Evolutionary conservation across 1,140 invertebrate species (phyloP).

Genomic region (Cataglyphis hispanica): DNA sequence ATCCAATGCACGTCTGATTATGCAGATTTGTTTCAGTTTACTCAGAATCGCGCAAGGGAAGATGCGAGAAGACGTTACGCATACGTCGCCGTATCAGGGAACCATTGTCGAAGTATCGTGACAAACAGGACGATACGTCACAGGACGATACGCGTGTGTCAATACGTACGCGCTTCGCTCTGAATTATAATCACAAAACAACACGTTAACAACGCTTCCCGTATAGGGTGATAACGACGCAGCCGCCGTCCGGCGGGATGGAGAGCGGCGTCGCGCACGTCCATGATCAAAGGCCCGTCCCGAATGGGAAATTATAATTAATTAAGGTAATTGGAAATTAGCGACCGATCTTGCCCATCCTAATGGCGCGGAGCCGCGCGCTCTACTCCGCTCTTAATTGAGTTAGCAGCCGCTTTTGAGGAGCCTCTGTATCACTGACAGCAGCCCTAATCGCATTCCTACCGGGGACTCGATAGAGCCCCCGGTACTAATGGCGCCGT

Average conservation of each 20-base stretch:
- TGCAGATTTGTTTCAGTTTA: constrained; percentile 2
- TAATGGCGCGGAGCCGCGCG: constrained; percentile 81
- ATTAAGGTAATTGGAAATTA: constrained; percentile 85
- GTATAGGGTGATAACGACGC: constrained; percentile 61
- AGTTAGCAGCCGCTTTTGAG: constrained; percentile 84
- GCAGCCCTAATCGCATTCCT: constrained; percentile 84
- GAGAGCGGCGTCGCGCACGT: constrained; percentile 60
- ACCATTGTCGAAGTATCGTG: not conserved
- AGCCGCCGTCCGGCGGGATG: constrained; percentile 35
- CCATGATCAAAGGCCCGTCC: constrained; percentile 82
- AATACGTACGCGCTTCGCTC: not conserved
- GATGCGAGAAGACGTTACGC: not conserved
- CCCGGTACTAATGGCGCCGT: constrained; percentile 81
- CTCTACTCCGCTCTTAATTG: constrained; percentile 81
- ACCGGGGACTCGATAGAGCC: constrained; percentile 79
- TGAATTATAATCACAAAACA: constrained; percentile 56
- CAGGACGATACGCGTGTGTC: not conserved
- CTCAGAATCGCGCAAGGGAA: not conserved
- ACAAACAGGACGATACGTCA: not conserved
- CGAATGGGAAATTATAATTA: constrained; percentile 85
- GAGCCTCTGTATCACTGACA: constrained; percentile 84
- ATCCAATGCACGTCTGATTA: not conserved
- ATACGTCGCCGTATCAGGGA: not conserved
- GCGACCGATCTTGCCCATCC: constrained; percentile 84
- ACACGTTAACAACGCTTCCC: constrained; percentile 69